phyloP scores from a whole-genome alignment of 2,797 vertebrate species.

The Aeoliscus strigatus region DNA sequence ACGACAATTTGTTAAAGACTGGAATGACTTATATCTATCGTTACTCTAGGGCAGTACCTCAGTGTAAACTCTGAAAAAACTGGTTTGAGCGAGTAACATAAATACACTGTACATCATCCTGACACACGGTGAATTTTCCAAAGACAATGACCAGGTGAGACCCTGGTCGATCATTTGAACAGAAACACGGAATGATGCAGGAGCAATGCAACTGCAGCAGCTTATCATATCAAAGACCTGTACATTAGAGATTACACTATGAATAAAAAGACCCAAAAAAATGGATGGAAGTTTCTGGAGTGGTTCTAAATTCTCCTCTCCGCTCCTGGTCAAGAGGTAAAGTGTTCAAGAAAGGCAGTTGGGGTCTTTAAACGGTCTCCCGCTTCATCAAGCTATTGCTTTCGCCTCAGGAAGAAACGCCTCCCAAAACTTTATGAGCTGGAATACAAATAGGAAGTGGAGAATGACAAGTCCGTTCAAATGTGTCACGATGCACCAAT shows the following conservation, averaged over 20 bases:
- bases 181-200: constrained; percentile 74
- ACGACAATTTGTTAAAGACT: constrained; percentile 34
- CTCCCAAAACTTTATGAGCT: constrained; percentile 97
- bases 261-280: constrained; percentile 50
- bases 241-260: constrained; percentile 51
- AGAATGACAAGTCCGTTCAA: constrained; percentile 13
- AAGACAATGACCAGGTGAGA: constrained; percentile 25
- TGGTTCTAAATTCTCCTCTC: constrained; percentile 61
- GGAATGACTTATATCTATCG: constrained; percentile 49
- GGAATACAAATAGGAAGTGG: constrained; percentile 30
- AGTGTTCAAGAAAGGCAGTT: constrained; percentile 81
- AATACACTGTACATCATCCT: constrained; percentile 21
- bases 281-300: constrained; percentile 58
- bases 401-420: constrained; percentile 95
- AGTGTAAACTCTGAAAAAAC: constrained; percentile 38
- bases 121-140: constrained; percentile 14
- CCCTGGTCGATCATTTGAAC: constrained; percentile 60
- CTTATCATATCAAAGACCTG: constrained; percentile 60
- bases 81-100: constrained; percentile 40
- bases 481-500: neutral
- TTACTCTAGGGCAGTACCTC: constrained; percentile 48
- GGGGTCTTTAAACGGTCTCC: constrained; percentile 52
- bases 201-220: constrained; percentile 67
- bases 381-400: constrained; percentile 85
- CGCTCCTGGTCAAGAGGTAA: constrained; percentile 76